Conservation (phyloP, 1,140 invertebrate genomes). For the Centruroides vittatus region DNA sequence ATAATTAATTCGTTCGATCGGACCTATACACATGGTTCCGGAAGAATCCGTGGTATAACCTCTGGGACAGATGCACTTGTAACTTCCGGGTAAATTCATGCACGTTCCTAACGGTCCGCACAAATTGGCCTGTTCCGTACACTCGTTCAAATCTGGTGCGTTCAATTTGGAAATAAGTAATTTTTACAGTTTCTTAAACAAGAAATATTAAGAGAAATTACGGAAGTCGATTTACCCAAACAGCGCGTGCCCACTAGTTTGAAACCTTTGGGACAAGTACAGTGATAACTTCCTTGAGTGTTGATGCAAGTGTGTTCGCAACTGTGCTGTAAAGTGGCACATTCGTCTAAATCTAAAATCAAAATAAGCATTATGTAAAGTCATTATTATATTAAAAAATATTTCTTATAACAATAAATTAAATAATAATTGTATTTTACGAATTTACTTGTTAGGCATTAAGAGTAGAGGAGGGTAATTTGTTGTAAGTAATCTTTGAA, state of each 20-base stretch:
- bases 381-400: background rate
- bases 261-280: slow-evolving; percentile 74
- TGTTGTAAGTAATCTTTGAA: no score
- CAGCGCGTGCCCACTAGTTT: slow-evolving; percentile 56
- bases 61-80: slow-evolving; percentile 65
- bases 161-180: no score
- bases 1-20: background rate
- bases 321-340: slow-evolving; percentile 53
- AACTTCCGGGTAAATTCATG: slow-evolving; percentile 73
- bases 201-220: background rate
- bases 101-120: slow-evolving; percentile 66
- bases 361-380: background rate
- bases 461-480: no score
- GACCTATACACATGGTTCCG: slow-evolving; percentile 13
- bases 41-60: slow-evolving; percentile 43
- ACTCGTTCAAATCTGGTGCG: slow-evolving; percentile 69
- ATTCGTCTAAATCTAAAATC: slow-evolving; percentile 62
- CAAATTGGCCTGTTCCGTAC: slow-evolving; percentile 30
- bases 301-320: slow-evolving; percentile 79
- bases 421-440: no score
- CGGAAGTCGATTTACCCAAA: slow-evolving; percentile 38
- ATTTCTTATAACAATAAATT: no score
- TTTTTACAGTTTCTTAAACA: background rate
- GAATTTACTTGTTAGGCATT: no score
- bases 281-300: slow-evolving; percentile 67